phyloP scores from a whole-genome alignment of 2,113 vertebrate genomes.

The Osmerus mordax region DNA sequence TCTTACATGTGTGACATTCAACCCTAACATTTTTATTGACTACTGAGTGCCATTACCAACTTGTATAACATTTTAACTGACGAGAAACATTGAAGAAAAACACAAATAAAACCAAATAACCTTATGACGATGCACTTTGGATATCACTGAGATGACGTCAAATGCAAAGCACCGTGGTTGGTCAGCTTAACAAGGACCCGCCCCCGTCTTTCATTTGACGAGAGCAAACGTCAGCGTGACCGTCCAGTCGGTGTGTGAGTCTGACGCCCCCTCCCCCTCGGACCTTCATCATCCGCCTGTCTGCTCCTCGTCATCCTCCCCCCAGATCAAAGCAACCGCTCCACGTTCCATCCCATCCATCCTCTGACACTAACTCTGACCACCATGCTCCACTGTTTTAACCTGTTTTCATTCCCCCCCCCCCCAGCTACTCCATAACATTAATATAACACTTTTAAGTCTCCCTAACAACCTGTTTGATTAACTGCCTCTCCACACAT shows the following conservation, averaged over 20 bases:
- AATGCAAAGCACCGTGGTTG: neutral
- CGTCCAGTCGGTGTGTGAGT: conserved; percentile 23
- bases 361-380: neutral
- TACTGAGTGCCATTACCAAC: no score
- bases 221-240: conserved; percentile 37
- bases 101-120: no score
- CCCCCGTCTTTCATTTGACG: neutral
- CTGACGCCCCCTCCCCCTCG: neutral
- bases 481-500: no score
- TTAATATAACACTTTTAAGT: neutral
- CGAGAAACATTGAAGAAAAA: no score
- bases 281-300: conserved; percentile 18
- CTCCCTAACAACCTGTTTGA: neutral
- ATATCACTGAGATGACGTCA: neutral
- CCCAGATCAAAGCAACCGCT: neutral
- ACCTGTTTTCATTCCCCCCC: neutral
- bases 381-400: neutral
- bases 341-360: neutral
- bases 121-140: neutral
- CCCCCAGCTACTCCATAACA: neutral
- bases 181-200: neutral
- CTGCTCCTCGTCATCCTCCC: conserved; percentile 13
- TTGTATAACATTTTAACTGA: no score
- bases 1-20: no score
- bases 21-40: no score